Percentiles rank a stretch among this genome's conserved stretches.
These are phyloP conservation scores for Ommatoiulus sabulosus DNA, from an alignment of 2,888 invertebrate genomes.

Conservation along the genomic window DNA sequence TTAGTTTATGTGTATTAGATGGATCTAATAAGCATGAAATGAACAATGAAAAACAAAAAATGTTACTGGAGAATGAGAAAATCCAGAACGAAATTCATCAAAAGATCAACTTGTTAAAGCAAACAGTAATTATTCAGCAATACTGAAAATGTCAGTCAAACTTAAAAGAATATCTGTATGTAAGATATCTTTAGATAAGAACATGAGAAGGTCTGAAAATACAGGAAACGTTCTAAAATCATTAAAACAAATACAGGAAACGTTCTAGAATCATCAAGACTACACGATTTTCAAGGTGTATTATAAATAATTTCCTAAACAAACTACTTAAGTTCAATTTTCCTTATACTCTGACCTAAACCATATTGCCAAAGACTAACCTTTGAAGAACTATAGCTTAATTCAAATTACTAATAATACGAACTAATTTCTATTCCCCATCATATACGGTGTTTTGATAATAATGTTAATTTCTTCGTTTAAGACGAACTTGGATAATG, in stretches of 20 bases:
- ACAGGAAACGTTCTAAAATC: not conserved
- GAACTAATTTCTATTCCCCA: no score
- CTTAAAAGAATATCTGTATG: not conserved
- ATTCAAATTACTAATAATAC: no score
- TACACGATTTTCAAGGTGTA: no score
- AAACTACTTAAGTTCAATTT: no score
- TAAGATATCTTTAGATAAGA: not conserved
- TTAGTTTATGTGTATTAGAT: conserved; percentile 33
- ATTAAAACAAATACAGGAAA: not conserved
- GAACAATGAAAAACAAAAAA: not conserved
- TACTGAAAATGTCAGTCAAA: conserved; percentile 21
- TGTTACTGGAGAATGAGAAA: not conserved
- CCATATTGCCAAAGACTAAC: no score
- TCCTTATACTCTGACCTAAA: no score
- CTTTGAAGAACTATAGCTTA: no score
- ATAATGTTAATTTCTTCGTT: no score
- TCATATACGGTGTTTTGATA: no score
- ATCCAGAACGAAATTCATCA: conserved; percentile 29
- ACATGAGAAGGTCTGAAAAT: not conserved
- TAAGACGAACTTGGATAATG: no score
- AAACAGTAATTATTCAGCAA: conserved; percentile 36
- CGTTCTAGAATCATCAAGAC: no score
- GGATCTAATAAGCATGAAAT: not conserved
- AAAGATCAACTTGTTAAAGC: conserved; percentile 23
- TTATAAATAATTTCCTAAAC: no score